A percentile compares a stretch with the other conserved stretches of the same genome.
These are phyloP conservation scores for Darevskia nairensis DNA, from an alignment of 2,797 vertebrate genomes.

Conservation along the genomic window DNA sequence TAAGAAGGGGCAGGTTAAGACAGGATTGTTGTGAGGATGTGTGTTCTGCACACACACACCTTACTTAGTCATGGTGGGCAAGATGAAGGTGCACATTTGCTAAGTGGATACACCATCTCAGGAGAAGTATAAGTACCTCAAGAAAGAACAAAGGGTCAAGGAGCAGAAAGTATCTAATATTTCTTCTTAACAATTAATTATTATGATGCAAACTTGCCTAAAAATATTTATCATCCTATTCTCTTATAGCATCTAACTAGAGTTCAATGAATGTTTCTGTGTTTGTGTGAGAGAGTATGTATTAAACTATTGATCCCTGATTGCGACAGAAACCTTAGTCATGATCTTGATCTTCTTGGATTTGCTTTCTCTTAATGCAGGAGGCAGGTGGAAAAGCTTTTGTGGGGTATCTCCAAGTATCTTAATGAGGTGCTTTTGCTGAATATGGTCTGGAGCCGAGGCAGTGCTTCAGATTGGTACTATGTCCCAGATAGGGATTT, in stretches of 20 bases:
- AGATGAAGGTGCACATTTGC: neutral
- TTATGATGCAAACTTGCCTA: neutral
- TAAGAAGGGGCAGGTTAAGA: neutral
- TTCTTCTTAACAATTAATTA: neutral
- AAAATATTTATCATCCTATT: neutral
- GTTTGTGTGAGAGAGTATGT: neutral
- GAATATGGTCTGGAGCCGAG: neutral
- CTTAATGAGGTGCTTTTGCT: neutral
- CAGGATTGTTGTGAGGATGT: neutral
- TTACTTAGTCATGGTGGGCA: neutral
- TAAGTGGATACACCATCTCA: neutral
- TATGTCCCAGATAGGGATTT: neutral
- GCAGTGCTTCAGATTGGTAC: neutral
- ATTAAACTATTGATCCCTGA: neutral
- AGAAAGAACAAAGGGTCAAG: neutral
- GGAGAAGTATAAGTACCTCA: neutral
- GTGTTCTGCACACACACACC: neutral
- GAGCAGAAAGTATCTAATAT: neutral
- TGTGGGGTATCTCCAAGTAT: neutral
- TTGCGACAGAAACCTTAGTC: neutral
- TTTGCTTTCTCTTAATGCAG: neutral
- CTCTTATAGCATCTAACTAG: neutral
- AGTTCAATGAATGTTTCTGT: neutral
- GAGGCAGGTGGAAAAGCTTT: neutral
- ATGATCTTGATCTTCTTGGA: neutral